Conservation (phyloP, 2,888 invertebrate species). For the Xestia sexstrigata region DNA sequence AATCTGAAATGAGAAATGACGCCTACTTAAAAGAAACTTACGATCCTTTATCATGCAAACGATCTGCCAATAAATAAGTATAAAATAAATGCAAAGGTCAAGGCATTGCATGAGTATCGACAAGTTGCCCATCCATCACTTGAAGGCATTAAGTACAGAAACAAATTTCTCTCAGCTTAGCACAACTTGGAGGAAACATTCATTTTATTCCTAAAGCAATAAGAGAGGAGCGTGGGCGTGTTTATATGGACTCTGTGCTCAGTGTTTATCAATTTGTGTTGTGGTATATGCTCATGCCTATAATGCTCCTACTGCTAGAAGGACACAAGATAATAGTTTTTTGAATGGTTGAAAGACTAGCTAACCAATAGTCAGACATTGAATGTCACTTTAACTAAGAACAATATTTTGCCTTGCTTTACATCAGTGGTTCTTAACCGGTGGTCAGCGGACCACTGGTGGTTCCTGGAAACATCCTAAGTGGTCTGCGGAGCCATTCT, state of each 20-base stretch:
- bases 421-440: too few species aligned
- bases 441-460: too few species aligned
- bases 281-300: neutral
- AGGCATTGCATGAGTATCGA: conserved; percentile 41
- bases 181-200: conserved; percentile 21
- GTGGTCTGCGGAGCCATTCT: too few species aligned
- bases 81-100: conserved; percentile 45
- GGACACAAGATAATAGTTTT: neutral
- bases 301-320: neutral
- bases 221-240: conserved; percentile 6
- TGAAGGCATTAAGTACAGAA: conserved; percentile 29
- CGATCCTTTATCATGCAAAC: conserved; percentile 46
- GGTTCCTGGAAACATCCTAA: too few species aligned
- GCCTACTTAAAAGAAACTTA: conserved; percentile 32
- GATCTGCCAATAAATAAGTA: conserved; percentile 46
- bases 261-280: neutral
- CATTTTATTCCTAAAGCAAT: conserved; percentile 20
- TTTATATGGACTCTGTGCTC: neutral
- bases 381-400: neutral
- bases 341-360: neutral
- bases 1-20: conserved; percentile 42
- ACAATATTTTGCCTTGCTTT: neutral
- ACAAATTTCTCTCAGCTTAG: conserved; percentile 29
- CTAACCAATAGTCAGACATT: neutral
- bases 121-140: conserved; percentile 42